A percentile compares a stretch with the other conserved stretches of the same genome.
phyloP scores from a whole-genome alignment of 2,113 vertebrate species.

The Clarias magur region DNA sequence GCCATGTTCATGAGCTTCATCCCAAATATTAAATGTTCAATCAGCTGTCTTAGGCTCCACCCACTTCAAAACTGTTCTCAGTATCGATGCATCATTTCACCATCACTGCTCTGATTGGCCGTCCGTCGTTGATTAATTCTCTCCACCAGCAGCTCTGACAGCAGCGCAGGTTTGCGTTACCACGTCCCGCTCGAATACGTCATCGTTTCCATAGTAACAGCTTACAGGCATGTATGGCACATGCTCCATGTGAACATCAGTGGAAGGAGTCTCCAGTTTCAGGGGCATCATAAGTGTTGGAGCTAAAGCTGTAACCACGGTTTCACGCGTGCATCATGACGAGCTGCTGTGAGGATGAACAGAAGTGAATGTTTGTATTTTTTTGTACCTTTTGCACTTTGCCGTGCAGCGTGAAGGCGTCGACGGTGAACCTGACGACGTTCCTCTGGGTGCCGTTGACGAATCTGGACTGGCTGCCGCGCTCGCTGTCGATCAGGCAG shows the following conservation, averaged over 20 bases:
- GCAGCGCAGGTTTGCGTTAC: not conserved
- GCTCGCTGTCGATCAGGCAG: constrained; percentile 67
- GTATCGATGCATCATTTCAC: not conserved
- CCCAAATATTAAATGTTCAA: not conserved
- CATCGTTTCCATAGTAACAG: not conserved
- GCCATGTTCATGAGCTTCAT: not conserved
- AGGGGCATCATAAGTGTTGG: not conserved
- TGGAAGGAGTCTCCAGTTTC: not conserved
- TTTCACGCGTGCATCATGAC: not conserved
- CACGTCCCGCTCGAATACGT: not conserved
- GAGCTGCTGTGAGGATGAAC: not conserved
- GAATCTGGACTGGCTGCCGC: constrained; percentile 61
- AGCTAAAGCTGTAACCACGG: not conserved
- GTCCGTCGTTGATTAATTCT: not conserved
- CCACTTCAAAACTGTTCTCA: not conserved
- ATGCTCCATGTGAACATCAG: not conserved
- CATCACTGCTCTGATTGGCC: not conserved
- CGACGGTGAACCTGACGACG: constrained; percentile 66
- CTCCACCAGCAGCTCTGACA: not conserved
- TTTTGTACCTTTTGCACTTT: constrained; percentile 56
- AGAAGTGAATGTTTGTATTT: constrained; percentile 45
- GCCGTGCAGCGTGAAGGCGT: constrained; percentile 66
- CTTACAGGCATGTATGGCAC: not conserved
- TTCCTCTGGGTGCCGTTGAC: constrained; percentile 55
- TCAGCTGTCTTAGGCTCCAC: not conserved